A percentile compares a stretch with the other conserved stretches of the same genome.
phyloP scores from a whole-genome alignment of 2,888 invertebrate genomes.

The Sisyra terminalis region DNA sequence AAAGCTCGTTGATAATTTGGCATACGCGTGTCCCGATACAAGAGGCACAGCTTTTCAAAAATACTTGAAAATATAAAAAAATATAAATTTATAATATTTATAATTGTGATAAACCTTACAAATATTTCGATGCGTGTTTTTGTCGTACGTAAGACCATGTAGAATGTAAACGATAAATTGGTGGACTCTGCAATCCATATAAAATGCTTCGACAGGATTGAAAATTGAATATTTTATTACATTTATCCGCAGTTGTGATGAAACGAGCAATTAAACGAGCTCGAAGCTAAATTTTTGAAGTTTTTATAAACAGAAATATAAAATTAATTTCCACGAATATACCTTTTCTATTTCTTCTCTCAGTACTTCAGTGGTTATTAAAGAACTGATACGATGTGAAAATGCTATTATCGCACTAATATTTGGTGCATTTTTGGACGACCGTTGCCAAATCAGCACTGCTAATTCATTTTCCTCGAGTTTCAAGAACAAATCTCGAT shows the following conservation, averaged over 20 bases:
- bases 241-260: conserved; percentile 34
- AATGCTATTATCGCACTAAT: conserved; percentile 33
- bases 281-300: conserved; percentile 23
- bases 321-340: conserved; percentile 9
- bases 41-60: conserved; percentile 29
- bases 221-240: conserved; percentile 31
- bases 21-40: conserved; percentile 28
- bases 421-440: conserved; percentile 31
- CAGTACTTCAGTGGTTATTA: conserved; percentile 31
- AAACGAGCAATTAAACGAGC: conserved; percentile 34
- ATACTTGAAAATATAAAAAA: too few species aligned
- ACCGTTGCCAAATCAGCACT: conserved; percentile 26
- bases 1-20: conserved; percentile 26
- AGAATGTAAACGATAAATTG: conserved; percentile 29
- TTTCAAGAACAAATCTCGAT: conserved; percentile 32
- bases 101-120: conserved; percentile 18
- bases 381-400: conserved; percentile 32
- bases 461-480: conserved; percentile 28
- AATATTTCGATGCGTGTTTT: conserved; percentile 33
- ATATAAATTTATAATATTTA: too few species aligned
- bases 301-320: neutral
- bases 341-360: conserved; percentile 25
- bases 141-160: conserved; percentile 33
- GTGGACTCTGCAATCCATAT: conserved; percentile 32
- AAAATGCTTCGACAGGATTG: conserved; percentile 34